Evolutionary conservation across 2,888 invertebrate genomes (phyloP).

Genomic region (Nycteola revayana): DNA sequence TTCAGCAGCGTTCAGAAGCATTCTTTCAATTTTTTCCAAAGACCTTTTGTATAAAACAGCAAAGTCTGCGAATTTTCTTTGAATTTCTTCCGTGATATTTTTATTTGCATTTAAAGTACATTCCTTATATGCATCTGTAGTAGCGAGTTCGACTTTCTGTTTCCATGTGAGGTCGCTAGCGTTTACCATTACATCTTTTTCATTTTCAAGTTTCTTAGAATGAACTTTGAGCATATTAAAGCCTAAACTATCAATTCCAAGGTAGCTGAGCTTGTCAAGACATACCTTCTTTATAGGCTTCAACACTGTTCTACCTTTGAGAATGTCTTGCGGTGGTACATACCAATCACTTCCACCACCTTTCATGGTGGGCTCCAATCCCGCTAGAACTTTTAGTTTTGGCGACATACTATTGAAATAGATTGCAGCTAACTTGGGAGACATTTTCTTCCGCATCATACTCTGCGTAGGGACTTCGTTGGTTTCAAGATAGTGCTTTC

Average conservation of each 20-base stretch:
- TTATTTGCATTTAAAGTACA: slow-evolving; percentile 35
- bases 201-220: slow-evolving; percentile 39
- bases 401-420: slow-evolving; percentile 66
- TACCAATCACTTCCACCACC: slow-evolving; percentile 69
- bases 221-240: slow-evolving; percentile 41
- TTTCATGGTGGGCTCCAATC: slow-evolving; percentile 62
- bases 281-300: slow-evolving; percentile 53
- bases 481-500: slow-evolving; percentile 58
- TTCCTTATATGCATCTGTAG: slow-evolving; percentile 39
- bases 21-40: slow-evolving; percentile 48
- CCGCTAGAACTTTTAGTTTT: slow-evolving; percentile 59
- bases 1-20: slow-evolving; percentile 50
- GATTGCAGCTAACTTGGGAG: slow-evolving; percentile 55
- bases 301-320: slow-evolving; percentile 55
- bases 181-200: slow-evolving; percentile 38
- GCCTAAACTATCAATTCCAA: slow-evolving; percentile 53
- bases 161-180: slow-evolving; percentile 59
- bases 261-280: slow-evolving; percentile 50
- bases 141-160: slow-evolving; percentile 33
- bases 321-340: slow-evolving; percentile 56
- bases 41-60: slow-evolving; percentile 47
- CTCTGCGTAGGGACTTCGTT: slow-evolving; percentile 64
- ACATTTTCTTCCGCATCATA: slow-evolving; percentile 60
- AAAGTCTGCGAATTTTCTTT: slow-evolving; percentile 52
- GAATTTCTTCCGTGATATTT: slow-evolving; percentile 48